Evolutionary conservation across 2,113 vertebrate genomes (phyloP).

Genomic region (rabbit (Oryctolagus cuniculus)): mOryCun1.1 NC_091432.1:188362501-188363000

Average conservation of each 20-base stretch:
- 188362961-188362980: background rate
- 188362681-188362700: background rate
- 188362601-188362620: conserved; percentile 21
- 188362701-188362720: conserved; percentile 61
- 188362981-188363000: background rate
- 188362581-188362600: conserved; percentile 25
- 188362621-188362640: conserved; percentile 54
- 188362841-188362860: conserved; percentile 18
- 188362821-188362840: conserved; percentile 43
- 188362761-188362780: conserved; percentile 34
- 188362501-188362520: conserved; percentile 16
- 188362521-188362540: conserved; percentile 68
- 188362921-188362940: background rate
- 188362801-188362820: background rate
- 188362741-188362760: conserved; percentile 33
- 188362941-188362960: conserved; percentile 18
- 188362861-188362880: conserved; percentile 25
- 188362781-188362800: background rate
- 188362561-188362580: background rate
- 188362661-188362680: conserved; percentile 3
- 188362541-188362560: background rate
- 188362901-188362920: background rate
- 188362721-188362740: conserved; percentile 43
- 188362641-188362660: background rate
- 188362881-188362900: background rate